phyloP scores from a whole-genome alignment of 2,113 vertebrate genomes.

The Oncorhynchus clarkii region DNA sequence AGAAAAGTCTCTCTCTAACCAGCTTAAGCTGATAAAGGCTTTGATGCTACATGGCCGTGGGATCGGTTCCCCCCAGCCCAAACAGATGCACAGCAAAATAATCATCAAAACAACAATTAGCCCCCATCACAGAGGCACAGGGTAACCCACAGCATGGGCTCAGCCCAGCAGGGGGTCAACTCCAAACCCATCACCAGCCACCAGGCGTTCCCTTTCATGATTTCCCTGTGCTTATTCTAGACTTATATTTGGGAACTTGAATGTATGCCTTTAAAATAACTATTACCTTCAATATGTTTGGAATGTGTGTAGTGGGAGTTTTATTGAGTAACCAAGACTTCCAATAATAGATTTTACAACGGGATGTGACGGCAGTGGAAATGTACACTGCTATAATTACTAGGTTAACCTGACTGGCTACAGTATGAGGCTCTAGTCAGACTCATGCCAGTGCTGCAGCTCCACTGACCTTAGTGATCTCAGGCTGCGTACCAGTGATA shows the following conservation, averaged over 20 bases:
- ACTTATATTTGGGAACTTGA: slow-evolving; percentile 9
- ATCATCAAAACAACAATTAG: slow-evolving; percentile 74
- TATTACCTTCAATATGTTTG: slow-evolving; percentile 31
- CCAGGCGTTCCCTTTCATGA: slow-evolving; percentile 26
- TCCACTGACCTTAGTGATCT: not conserved
- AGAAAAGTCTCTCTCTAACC: slow-evolving; percentile 51
- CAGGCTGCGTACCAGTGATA: not conserved
- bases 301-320: slow-evolving; percentile 30
- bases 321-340: slow-evolving; percentile 39
- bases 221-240: slow-evolving; percentile 9
- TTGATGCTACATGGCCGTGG: slow-evolving; percentile 63
- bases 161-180: slow-evolving; percentile 61
- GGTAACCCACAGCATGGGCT: slow-evolving; percentile 53
- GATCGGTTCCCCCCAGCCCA: slow-evolving; percentile 47
- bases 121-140: slow-evolving; percentile 52
- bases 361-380: slow-evolving; percentile 32
- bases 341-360: slow-evolving; percentile 32
- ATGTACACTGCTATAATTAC: not conserved
- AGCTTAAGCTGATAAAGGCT: slow-evolving; percentile 76
- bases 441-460: not conserved
- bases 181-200: slow-evolving; percentile 11
- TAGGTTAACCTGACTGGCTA: not conserved
- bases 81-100: slow-evolving; percentile 64
- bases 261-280: slow-evolving; percentile 13
- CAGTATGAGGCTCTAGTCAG: not conserved